Evolutionary conservation across 2,888 invertebrate species (phyloP).

Genomic region (Tachina grossa): DNA sequence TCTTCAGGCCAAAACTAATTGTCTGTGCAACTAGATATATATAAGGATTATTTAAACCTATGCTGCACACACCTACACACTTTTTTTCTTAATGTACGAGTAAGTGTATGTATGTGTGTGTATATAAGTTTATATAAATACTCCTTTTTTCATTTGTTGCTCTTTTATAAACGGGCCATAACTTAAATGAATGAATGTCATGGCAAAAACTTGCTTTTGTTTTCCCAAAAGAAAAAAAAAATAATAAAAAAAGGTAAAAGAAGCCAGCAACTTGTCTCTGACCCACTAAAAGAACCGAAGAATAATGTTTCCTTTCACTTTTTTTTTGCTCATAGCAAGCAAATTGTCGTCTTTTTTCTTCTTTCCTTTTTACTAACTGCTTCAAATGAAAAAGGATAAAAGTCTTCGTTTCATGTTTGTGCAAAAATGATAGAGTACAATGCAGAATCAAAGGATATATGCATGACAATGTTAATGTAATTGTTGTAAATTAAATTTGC

Average conservation of each 20-base stretch:
- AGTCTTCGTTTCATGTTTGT: neutral
- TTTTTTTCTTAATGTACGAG: neutral
- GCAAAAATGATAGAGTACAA: neutral
- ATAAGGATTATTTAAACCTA: neutral
- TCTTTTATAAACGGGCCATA: slow-evolving; percentile 18
- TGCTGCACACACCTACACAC: no score
- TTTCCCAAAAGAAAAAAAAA: neutral
- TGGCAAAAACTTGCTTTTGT: slow-evolving; percentile 21
- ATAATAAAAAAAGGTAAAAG: neutral
- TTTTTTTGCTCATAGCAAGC: neutral
- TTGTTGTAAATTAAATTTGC: slow-evolving; percentile 58
- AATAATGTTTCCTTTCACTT: neutral
- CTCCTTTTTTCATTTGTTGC: neutral
- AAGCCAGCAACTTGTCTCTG: slow-evolving; percentile 19
- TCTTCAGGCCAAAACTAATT: slow-evolving; percentile 62
- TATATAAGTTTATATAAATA: neutral
- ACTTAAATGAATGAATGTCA: slow-evolving; percentile 26
- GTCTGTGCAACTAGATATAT: slow-evolving; percentile 24
- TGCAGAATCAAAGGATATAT: neutral
- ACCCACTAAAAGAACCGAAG: slow-evolving; percentile 2
- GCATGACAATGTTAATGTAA: slow-evolving; percentile 39
- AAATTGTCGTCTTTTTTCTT: neutral
- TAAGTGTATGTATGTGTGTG: neutral
- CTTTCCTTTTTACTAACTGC: neutral
- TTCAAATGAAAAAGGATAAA: neutral